Percentiles rank a stretch among this genome's conserved stretches.
Conservation (phyloP, 2,113 vertebrate genomes). For the Mustela lutreola region DNA sequence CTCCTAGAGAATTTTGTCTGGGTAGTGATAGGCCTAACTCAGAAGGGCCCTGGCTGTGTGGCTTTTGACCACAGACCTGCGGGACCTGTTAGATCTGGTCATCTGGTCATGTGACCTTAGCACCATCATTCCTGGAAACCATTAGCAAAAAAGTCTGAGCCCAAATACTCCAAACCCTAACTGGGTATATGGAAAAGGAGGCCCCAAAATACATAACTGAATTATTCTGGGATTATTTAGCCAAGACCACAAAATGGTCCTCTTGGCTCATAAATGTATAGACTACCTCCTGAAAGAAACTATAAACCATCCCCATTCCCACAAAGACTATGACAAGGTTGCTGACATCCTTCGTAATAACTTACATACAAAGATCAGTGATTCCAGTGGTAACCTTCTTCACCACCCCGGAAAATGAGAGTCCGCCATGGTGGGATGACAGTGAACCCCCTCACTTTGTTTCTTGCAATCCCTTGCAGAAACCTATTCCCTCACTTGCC, state of each 20-base stretch:
- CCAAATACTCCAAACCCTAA: neutral
- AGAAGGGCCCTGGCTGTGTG: neutral
- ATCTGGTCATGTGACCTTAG: neutral
- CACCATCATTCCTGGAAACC: neutral
- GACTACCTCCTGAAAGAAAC: neutral
- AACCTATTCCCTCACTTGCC: neutral
- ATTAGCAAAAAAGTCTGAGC: neutral
- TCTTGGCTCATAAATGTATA: neutral
- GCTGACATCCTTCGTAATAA: neutral
- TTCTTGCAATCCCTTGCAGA: neutral
- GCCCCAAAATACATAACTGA: neutral
- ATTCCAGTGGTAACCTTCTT: neutral
- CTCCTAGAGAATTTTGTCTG: neutral
- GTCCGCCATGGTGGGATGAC: neutral
- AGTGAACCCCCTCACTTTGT: neutral
- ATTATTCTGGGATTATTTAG: neutral
- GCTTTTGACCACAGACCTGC: too few species aligned
- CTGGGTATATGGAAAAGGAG: neutral
- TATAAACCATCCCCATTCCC: neutral
- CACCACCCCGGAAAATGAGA: neutral
- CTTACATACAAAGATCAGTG: neutral
- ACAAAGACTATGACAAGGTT: neutral
- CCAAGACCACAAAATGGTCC: neutral
- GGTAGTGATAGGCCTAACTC: neutral
- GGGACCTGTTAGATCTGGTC: too few species aligned